Evolutionary conservation across 2,888 invertebrate genomes (phyloP).

Genomic region (Thera britannica): DNA sequence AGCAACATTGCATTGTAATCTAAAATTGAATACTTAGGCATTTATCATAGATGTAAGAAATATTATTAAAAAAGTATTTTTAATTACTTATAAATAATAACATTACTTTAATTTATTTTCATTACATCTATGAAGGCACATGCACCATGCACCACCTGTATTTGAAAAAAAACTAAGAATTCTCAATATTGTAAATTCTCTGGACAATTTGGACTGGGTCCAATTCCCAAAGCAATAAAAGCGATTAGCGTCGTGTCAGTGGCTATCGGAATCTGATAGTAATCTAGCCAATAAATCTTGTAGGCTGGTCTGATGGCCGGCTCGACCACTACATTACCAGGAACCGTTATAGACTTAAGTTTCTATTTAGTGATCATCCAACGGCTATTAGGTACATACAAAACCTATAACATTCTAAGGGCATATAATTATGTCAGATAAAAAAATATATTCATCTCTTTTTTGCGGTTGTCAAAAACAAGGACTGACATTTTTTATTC

Average conservation of each 20-base stretch:
- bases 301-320: constrained; percentile 11
- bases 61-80: too few relatives aligned
- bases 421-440: too few relatives aligned
- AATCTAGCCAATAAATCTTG: constrained; percentile 29
- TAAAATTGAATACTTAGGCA: too few relatives aligned
- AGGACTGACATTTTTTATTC: too few relatives aligned
- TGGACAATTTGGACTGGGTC: constrained; percentile 17
- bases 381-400: too few relatives aligned
- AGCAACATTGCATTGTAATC: not conserved
- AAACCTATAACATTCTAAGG: too few relatives aligned
- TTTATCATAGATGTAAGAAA: too few relatives aligned
- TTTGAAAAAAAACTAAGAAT: not conserved
- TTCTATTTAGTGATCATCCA: not conserved
- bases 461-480: too few relatives aligned
- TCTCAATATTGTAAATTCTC: constrained; percentile 2
- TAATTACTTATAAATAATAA: too few relatives aligned
- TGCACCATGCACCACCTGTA: not conserved
- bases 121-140: too few relatives aligned
- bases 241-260: constrained; percentile 24
- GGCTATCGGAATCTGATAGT: constrained; percentile 26
- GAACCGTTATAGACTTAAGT: not conserved
- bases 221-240: constrained; percentile 32
- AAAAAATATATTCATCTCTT: too few relatives aligned
- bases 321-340: constrained; percentile 3
- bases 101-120: too few relatives aligned